A percentile compares a stretch with the other conserved stretches of the same genome.
Conservation (phyloP, 2,113 vertebrate species). For the Thalassoma bifasciatum region DNA sequence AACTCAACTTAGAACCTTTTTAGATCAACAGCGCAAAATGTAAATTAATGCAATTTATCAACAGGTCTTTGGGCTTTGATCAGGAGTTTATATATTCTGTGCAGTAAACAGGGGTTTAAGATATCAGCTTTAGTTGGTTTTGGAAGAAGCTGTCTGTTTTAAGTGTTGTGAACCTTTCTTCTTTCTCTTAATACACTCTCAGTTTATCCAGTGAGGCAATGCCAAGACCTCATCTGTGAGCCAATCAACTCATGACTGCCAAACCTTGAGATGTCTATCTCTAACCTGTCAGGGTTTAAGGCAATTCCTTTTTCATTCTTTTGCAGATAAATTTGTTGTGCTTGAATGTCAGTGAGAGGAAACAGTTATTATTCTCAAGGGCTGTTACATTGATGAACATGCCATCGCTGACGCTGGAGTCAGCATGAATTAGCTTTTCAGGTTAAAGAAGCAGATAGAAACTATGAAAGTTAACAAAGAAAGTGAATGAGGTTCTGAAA, state of each 20-base stretch:
- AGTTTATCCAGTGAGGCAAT: neutral
- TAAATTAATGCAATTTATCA: no score
- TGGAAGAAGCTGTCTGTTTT: no score
- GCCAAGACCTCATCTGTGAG: neutral
- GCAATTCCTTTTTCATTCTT: neutral
- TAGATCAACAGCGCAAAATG: no score
- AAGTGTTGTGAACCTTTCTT: no score
- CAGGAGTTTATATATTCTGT: no score
- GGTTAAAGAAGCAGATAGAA: neutral
- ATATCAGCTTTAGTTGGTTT: no score
- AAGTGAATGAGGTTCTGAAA: neutral
- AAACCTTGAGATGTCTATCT: neutral
- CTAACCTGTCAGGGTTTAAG: no score
- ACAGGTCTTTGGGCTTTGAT: no score
- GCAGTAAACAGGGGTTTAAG: no score
- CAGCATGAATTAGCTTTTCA: neutral
- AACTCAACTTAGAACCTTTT: no score
- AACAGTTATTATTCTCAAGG: neutral
- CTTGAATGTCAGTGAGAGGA: neutral
- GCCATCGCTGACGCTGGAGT: neutral
- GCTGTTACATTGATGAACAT: neutral
- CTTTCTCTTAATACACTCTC: neutral
- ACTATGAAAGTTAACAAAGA: no score
- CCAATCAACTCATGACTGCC: neutral
- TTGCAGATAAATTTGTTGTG: neutral